Base-by-base conservation (phyloP, 92 coral and sea anemone genomes). In the Isaurus tuberculatus region DNA sequence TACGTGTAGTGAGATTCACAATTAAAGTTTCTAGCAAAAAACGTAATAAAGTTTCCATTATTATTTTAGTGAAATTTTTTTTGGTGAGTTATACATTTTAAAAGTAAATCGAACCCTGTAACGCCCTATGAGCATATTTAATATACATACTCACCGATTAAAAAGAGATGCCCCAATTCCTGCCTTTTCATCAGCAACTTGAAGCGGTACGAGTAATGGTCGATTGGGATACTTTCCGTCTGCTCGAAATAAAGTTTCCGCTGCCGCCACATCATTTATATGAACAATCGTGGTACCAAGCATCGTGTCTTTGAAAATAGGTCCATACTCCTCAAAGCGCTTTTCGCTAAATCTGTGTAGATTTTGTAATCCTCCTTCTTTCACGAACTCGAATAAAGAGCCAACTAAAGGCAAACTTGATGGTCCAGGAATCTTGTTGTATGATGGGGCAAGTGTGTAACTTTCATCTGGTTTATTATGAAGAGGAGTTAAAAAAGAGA, bases 221-320 rank as follows among this genome's bases (percentile, higher is more conserved):
- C 70, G 33, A 17, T 65, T 25, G 14, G 70, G 70, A 3, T 23
- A 15, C 31, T 15, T 65, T 25, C 70, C 70, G 42, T 65, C 70
- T 8, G 70, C 70, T 65, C 70, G 70, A 65, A 65, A 65, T 65
- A 65, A 65, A 26, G 70, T 65, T 65, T 65, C 70, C 37, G 16
- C 70, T 7, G 70, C 70, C 4, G 70, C 33, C 19, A 36, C 72
- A 13, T 67, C 43, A 19, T 19, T 32, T 2, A 13, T 9, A 20
- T 67, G 42, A 30, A 67, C 44, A 29, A 19, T 29, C 8, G 72
- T 67, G 9, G 19, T 8, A 67, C n/a, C 58, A 31, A 31, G 8
- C 17, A 8, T 32, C 72, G 72, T 13, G 19, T 67, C 72, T 67
- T 67, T 67, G 44, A 31, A 67, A 67, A 67, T 67, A 14, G 72